A percentile compares a stretch with the other conserved stretches of the same genome.
phyloP scores from a whole-genome alignment of 2,888 invertebrate genomes.

The Prosopocoilus inquinatus region DNA sequence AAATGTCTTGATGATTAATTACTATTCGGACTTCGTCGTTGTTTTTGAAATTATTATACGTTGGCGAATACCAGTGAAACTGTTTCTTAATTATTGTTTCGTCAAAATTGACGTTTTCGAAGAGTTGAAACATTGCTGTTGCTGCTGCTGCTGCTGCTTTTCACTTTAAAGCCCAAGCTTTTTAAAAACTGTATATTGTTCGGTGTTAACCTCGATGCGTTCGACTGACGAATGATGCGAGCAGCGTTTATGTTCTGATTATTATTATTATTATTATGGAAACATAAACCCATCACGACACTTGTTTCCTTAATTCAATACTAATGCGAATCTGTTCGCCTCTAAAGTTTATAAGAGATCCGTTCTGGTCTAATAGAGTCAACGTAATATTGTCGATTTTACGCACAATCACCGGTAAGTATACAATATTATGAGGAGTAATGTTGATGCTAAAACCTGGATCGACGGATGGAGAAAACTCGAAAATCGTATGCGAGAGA shows the following conservation, averaged over 20 bases:
- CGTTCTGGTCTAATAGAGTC: conserved; percentile 26
- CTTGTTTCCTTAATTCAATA: conserved; percentile 24
- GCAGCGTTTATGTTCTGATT: not conserved
- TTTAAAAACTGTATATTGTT: conserved; percentile 4
- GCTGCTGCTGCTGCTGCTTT: conserved; percentile 13
- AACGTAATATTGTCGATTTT: conserved; percentile 17
- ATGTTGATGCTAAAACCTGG: conserved; percentile 43
- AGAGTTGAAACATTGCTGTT: conserved; percentile 9
- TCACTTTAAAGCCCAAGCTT: conserved; percentile 14
- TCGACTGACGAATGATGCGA: not conserved
- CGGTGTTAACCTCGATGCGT: conserved; percentile 4
- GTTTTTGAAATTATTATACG: conserved; percentile 12
- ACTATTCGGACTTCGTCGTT: conserved; percentile 23
- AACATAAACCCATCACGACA: conserved; percentile 1
- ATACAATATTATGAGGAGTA: conserved; percentile 33
- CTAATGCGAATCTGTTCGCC: conserved; percentile 28
- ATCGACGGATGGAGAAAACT: conserved; percentile 36
- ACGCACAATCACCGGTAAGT: conserved; percentile 12
- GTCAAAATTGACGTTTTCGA: conserved; percentile 5
- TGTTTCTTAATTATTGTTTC: conserved; percentile 16
- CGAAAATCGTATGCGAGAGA: conserved; percentile 30
- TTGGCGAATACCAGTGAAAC: conserved; percentile 18
- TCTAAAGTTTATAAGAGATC: conserved; percentile 27
- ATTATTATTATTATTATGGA: not conserved
- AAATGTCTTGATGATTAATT: conserved; percentile 21